Evolutionary conservation across 2,797 vertebrate genomes (phyloP).

Genomic region (Halcyon chelicuti): DNA sequence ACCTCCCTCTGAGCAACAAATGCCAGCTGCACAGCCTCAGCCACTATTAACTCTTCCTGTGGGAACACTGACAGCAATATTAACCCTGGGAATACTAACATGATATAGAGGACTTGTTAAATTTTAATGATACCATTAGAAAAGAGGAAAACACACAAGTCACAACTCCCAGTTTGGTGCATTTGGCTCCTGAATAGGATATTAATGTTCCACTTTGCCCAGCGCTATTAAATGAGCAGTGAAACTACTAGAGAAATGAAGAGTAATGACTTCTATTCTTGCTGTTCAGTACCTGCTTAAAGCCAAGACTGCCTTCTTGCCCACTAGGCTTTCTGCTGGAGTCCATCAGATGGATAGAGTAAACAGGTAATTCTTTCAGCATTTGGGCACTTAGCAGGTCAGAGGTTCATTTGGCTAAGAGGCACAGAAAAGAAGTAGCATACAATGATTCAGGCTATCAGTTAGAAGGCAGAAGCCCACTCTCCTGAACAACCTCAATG

Average conservation of each 20-base stretch:
- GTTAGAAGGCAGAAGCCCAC: not conserved
- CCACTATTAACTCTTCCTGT: slow-evolving; percentile 51
- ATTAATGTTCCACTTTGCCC: slow-evolving; percentile 44
- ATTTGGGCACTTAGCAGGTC: not conserved
- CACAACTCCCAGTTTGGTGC: slow-evolving; percentile 9
- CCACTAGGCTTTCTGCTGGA: not conserved
- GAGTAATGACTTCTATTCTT: not conserved
- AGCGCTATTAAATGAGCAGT: not conserved
- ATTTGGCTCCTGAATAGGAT: slow-evolving; percentile 3
- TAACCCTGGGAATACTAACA: slow-evolving; percentile 62
- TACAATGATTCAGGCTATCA: not conserved
- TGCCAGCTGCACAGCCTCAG: not conserved
- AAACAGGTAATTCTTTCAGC: not conserved
- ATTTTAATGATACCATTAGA: slow-evolving; percentile 72
- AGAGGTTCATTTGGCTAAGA: slow-evolving; percentile 3
- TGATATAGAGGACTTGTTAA: slow-evolving; percentile 70
- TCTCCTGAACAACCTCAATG: not conserved
- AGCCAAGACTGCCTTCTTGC: not conserved
- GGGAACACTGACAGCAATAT: slow-evolving; percentile 57
- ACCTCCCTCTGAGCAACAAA: not conserved
- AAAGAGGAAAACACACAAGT: slow-evolving; percentile 27
- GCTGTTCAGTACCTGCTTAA: not conserved
- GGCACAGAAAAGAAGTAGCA: not conserved
- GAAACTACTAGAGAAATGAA: slow-evolving; percentile 26
- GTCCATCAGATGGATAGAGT: not conserved